phyloP scores from a whole-genome alignment of 2,113 vertebrate species.

The Nansenia antarctica region DNA sequence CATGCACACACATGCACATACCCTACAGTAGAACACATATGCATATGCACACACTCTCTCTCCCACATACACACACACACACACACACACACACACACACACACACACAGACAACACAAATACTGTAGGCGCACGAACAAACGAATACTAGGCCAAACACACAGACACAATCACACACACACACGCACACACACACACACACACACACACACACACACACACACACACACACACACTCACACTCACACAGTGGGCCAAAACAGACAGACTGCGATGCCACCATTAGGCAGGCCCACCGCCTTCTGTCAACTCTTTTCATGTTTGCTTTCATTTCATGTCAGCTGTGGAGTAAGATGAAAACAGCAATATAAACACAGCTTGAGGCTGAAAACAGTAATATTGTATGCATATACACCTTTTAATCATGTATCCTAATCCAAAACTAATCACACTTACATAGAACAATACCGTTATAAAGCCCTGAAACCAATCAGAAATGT shows the following conservation, averaged over 20 bases:
- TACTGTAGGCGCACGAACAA: constrained; percentile 12
- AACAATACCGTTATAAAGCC: neutral
- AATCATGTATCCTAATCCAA: constrained; percentile 5
- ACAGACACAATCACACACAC: constrained; percentile 15
- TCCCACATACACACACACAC: constrained; percentile 1
- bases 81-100: constrained; percentile 18
- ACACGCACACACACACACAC: constrained; percentile 9
- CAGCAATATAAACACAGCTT: constrained; percentile 46
- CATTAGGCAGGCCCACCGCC: constrained; percentile 50
- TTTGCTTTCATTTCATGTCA: constrained; percentile 39
- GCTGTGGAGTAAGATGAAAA: constrained; percentile 48
- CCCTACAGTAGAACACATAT: too few species aligned
- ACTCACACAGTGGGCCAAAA: constrained; percentile 49
- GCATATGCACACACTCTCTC: constrained; percentile 9
- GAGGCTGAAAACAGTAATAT: constrained; percentile 23
- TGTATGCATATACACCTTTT: constrained; percentile 22
- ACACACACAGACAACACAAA: too few species aligned
- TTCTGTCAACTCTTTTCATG: constrained; percentile 58
- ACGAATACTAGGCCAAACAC: constrained; percentile 24
- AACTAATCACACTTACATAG: neutral
- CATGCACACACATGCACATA: constrained; percentile 13
- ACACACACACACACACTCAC: constrained; percentile 14
- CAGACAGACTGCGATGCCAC: constrained; percentile 50
- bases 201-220: constrained; percentile 6
- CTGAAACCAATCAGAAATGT: neutral